Conservation (phyloP, 1,140 invertebrate species). For the Hylaeus volcanicus region DNA sequence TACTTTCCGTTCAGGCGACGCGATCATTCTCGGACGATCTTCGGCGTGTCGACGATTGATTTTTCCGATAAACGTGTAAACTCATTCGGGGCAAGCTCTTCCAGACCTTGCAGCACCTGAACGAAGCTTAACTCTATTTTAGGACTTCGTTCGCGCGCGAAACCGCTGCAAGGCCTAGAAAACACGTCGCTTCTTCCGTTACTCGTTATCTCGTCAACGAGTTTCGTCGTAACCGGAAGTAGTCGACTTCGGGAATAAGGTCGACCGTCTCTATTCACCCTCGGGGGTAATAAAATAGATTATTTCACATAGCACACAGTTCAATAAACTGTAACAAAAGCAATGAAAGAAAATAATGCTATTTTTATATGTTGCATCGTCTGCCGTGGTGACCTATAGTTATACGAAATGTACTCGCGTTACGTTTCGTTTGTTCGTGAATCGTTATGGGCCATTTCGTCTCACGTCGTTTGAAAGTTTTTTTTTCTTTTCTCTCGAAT, state of each 20-base stretch:
- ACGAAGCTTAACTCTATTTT: conserved; percentile 35
- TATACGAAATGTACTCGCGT: conserved; percentile 53
- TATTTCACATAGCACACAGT: conserved; percentile 64
- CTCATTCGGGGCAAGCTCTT: conserved; percentile 6
- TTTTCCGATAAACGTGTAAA: conserved; percentile 39
- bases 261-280: conserved; percentile 45
- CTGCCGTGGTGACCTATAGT: conserved; percentile 59
- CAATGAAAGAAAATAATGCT: conserved; percentile 69
- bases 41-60: conserved; percentile 32
- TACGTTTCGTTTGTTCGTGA: conserved; percentile 22
- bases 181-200: conserved; percentile 32
- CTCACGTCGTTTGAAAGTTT: conserved; percentile 1
- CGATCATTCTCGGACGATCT: conserved; percentile 40
- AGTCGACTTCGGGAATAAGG: conserved; percentile 25
- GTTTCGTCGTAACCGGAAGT: conserved; percentile 35
- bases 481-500: neutral
- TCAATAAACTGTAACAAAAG: conserved; percentile 64
- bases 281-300: conserved; percentile 61
- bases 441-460: conserved; percentile 56
- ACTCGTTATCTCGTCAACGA: conserved; percentile 32
- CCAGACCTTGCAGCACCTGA: conserved; percentile 22
- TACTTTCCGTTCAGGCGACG: conserved; percentile 25
- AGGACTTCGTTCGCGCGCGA: conserved; percentile 7
- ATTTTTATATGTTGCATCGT: conserved; percentile 69
- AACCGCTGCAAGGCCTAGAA: conserved; percentile 20